Base-by-base conservation (phyloP, 2,113 vertebrate species). In the Neopipo cinnamomea region DNA sequence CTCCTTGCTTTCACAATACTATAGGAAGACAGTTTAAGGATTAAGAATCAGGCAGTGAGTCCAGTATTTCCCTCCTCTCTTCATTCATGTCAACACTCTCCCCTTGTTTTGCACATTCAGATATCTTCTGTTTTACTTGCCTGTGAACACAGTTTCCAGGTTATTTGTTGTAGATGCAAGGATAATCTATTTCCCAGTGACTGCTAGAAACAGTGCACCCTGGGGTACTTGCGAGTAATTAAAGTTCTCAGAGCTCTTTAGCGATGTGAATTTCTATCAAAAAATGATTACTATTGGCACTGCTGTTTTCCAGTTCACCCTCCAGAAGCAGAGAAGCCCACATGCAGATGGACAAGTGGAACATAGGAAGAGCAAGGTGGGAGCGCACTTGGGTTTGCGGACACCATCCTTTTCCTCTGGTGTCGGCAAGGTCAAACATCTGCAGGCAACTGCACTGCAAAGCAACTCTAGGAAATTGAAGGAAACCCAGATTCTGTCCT, bases 91-190 rank as follows among this genome's bases (percentile, higher is more conserved):
- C 76, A 85, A 42, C 61, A 46, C 28, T 68, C 59, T 85, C 50
- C 50, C 31, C 65, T 90, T 0, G 0, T 68, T 91, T 78, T 81
- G 33, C 76, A 75, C 73, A 78, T 78, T 84, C 72, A 83, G 84
- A 53, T 73, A 93, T 72, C 84, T 65, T 88, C 52, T 31, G 52
- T 61, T 95, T 82, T 35, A 19, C 65, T 46, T 52, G 86, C 73
- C 76, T 87, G 83, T 92, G 92, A 79, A 73, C 33, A 22, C 28
- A 47, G 52, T 72, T 89, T 87, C 72, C 91, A 91, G 55, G 75
- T 14, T 67, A 79, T 92, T 65, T 66, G 31, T 66, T 72, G 67
- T 39, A 52, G 71, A 7, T 11, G 16, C 55, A 14, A 74, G 82
- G 72, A 77, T 71, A 74, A 86, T 77, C 74, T 31, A 74, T 80